Conservation (phyloP, 2,113 vertebrate genomes). For the Prietella phreatophila region DNA sequence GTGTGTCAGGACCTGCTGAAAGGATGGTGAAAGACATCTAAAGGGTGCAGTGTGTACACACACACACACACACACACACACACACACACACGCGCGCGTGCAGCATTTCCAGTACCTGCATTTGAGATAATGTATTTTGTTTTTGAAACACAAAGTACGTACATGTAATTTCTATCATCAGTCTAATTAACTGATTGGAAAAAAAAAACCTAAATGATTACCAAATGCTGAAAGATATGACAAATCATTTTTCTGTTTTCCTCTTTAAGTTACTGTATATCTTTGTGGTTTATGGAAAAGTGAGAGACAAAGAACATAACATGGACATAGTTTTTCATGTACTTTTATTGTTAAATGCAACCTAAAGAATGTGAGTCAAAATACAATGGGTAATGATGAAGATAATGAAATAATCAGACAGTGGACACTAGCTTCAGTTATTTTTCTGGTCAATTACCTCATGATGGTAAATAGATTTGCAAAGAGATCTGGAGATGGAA, state of each 20-base stretch:
- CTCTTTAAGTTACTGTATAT: neutral
- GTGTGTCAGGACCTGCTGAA: slow-evolving; percentile 18
- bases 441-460: neutral
- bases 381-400: neutral
- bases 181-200: neutral
- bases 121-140: neutral
- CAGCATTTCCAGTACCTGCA: neutral
- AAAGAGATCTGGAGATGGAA: slow-evolving; percentile 21
- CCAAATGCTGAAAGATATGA: neutral
- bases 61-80: slow-evolving; percentile 20
- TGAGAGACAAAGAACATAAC: neutral
- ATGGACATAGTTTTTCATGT: neutral
- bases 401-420: neutral
- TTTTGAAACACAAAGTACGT: neutral
- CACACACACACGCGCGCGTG: slow-evolving; percentile 4
- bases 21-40: slow-evolving; percentile 47
- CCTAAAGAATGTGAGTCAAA: neutral
- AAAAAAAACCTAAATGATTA: neutral
- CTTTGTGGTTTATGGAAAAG: neutral
- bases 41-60: slow-evolving; percentile 38
- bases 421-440: slow-evolving; percentile 2
- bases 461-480: slow-evolving; percentile 1
- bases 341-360: too few species aligned
- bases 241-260: neutral
- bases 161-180: neutral